These are phyloP conservation scores for Archips crataeganus DNA, from an alignment of 2,888 invertebrate species.

Conservation along the genomic window DNA sequence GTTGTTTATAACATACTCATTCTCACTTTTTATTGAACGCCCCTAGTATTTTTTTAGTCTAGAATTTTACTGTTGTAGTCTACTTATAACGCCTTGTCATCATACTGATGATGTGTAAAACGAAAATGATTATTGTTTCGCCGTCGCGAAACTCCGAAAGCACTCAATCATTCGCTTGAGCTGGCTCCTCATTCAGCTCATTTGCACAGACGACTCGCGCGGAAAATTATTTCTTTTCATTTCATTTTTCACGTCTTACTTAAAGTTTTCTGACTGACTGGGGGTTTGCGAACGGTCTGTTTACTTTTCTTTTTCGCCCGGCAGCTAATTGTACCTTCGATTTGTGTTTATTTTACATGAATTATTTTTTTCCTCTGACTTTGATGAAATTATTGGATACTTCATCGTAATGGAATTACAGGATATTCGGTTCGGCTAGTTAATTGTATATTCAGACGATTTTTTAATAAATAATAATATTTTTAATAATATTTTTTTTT, in stretches of 20 bases:
- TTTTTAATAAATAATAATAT: too few relatives aligned
- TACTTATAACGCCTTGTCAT: constrained; percentile 4
- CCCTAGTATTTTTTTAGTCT: too few relatives aligned
- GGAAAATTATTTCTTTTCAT: constrained; percentile 87
- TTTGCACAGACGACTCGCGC: constrained; percentile 84
- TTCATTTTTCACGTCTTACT: constrained; percentile 84
- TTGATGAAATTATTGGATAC: neutral
- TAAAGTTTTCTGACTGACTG: constrained; percentile 74
- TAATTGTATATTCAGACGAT: too few relatives aligned
- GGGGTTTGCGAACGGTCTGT: constrained; percentile 68
- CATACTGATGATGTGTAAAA: constrained; percentile 45
- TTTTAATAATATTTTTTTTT: too few relatives aligned
- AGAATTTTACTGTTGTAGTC: too few relatives aligned
- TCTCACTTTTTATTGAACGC: too few relatives aligned
- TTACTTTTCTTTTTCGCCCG: constrained; percentile 65
- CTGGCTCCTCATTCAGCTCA: constrained; percentile 81
- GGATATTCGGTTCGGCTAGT: neutral
- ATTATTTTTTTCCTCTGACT: constrained; percentile 18
- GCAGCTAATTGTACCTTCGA: constrained; percentile 51
- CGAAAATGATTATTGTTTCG: constrained; percentile 75
- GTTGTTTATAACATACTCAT: too few relatives aligned
- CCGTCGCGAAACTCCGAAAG: constrained; percentile 49
- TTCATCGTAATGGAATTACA: neutral
- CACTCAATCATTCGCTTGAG: constrained; percentile 84
- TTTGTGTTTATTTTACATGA: constrained; percentile 51